Conservation (phyloP, 2,888 invertebrate species). For the Lochmaea capreae region DNA sequence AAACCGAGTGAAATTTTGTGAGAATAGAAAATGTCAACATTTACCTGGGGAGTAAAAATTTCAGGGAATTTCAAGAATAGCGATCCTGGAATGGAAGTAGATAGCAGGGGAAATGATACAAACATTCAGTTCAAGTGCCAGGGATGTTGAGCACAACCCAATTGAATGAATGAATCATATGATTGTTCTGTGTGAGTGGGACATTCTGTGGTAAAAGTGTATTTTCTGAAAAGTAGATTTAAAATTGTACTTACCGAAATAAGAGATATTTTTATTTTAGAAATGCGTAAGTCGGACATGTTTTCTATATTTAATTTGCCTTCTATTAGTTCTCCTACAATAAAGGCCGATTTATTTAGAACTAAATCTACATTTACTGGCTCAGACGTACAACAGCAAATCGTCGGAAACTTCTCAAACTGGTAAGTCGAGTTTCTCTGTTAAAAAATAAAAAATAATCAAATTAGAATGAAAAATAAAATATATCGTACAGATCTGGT, state of each 20-base stretch:
- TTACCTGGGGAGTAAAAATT: no score
- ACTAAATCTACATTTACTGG: not conserved
- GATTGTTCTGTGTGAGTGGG: no score
- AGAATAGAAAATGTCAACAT: no score
- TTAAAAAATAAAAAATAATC: not conserved
- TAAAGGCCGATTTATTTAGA: slow-evolving; percentile 9
- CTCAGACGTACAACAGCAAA: slow-evolving; percentile 4
- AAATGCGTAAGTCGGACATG: not conserved
- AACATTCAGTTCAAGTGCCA: no score
- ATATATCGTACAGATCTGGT: not conserved
- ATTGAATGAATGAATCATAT: no score
- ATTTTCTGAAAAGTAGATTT: no score
- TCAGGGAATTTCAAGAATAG: no score
- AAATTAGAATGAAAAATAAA: not conserved
- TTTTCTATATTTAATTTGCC: slow-evolving; percentile 8
- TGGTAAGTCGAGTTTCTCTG: not conserved
- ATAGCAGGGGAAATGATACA: no score
- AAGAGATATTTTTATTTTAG: not conserved
- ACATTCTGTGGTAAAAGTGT: no score
- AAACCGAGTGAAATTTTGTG: no score
- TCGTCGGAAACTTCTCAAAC: slow-evolving; percentile 3
- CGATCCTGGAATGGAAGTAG: no score
- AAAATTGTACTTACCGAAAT: not conserved
- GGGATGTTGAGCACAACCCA: no score
- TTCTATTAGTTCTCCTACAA: slow-evolving; percentile 10